Evolutionary conservation across 2,113 vertebrate genomes (phyloP), one percentile per base, ranked within the genome.

Genomic region (Megaceryle torquata): DNA sequence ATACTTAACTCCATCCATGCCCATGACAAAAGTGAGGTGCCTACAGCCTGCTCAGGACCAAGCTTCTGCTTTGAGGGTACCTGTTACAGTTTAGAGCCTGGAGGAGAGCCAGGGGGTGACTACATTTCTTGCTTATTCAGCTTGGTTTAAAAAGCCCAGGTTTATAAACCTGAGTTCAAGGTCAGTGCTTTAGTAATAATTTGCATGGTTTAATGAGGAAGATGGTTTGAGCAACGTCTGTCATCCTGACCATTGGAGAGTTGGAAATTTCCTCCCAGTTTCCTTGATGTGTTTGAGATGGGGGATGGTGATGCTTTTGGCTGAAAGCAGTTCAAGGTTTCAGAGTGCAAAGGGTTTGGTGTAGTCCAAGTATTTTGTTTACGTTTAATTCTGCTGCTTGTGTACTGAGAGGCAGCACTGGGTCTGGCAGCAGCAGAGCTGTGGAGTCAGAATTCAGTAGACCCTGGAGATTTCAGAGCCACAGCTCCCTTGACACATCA

Each of bases 321-420:
- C 46, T 31, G 63, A 56, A 78, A 87, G 53, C 39, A n/a, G 12
- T 54, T 85, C 25, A 41, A 9, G 29, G 35, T 50, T 91, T 89
- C 51, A 43, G 33, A 15, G 28, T 75, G 4, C 0, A 0, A 31
- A 75, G 24, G 5, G 18, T n/a, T 93, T 5, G 6, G 8, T 65
- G 33, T 39, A 15, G 18, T 35, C 57, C 53, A 54, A 86, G 70
- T 43, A 35, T 50, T 61, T 65, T 0, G 0, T 6, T 33, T 74
- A 57, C 37, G 3, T 75, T 67, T 53, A 33, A 21, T 77, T 80
- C 26, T 20, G 15, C 7, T 83, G 50, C 31, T 54, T 51, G 11
- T 82, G 60, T 65, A 29, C 24, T 1, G 0, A 2, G 12, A 22
- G 65, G 26, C 2, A 5, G 17, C 0, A 0, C 53, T 37, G 51